phyloP scores from a whole-genome alignment of 2,797 vertebrate genomes.

The Fundulus diaphanus region DNA sequence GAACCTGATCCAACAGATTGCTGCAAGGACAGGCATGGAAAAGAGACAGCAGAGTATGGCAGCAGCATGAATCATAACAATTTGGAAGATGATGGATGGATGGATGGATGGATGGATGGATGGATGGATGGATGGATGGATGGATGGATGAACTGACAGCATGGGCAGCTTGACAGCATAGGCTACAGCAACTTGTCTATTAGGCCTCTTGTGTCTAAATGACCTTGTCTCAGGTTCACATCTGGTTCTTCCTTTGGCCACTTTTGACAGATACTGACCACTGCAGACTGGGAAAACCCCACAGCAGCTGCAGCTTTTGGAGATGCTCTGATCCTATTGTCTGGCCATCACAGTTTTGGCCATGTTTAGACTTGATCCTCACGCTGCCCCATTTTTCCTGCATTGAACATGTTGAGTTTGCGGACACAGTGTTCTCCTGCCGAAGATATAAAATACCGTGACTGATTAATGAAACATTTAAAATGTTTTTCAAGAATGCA shows the following conservation, averaged over 20 bases:
- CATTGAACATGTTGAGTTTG: neutral
- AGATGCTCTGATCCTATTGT: neutral
- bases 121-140: no score
- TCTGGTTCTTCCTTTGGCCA: neutral
- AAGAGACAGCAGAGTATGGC: no score
- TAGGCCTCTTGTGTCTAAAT: neutral
- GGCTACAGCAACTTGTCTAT: neutral
- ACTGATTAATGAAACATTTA: constrained; percentile 48
- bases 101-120: neutral
- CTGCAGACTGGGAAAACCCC: neutral
- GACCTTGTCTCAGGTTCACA: neutral
- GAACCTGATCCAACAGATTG: no score
- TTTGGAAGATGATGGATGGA: neutral
- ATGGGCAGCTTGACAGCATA: no score
- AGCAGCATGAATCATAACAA: no score
- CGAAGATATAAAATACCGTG: constrained; percentile 50
- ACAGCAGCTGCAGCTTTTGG: neutral
- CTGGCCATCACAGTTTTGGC: neutral
- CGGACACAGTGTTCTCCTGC: neutral
- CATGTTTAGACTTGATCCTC: neutral
- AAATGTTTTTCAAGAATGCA: constrained; percentile 64
- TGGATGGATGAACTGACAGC: no score
- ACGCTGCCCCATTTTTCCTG: neutral
- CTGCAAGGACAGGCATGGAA: no score
- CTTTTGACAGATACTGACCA: neutral